Evolutionary conservation across 2,797 vertebrate species (phyloP).

Genomic region (Hoplostethus atlanticus): DNA sequence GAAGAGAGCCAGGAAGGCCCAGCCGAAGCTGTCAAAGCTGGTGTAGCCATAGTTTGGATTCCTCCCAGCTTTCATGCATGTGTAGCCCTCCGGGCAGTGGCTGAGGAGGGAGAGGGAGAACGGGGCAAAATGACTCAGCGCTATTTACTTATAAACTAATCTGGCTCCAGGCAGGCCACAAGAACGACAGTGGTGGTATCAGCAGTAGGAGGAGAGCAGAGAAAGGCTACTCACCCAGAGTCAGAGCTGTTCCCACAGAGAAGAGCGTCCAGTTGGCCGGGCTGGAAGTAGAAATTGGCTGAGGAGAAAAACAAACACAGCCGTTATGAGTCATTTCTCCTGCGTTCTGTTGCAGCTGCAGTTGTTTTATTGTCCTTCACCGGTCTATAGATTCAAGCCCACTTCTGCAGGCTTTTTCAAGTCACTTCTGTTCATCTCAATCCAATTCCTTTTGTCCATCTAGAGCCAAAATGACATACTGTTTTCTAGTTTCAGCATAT

Average conservation of each 20-base stretch:
- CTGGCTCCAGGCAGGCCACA: conserved; percentile 38
- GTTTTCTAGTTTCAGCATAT: conserved; percentile 60
- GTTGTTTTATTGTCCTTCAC: conserved; percentile 28
- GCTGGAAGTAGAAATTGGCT: conserved; percentile 96
- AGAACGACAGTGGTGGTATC: conserved; percentile 39
- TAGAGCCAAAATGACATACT: conserved; percentile 56
- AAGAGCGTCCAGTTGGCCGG: conserved; percentile 92
- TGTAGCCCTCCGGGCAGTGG: conserved; percentile 96
- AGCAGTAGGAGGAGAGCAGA: conserved; percentile 12
- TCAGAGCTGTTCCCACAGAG: conserved; percentile 99
- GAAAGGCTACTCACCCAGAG: conserved; percentile 90
- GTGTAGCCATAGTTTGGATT: conserved; percentile 99
- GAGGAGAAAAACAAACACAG: conserved; percentile 48
- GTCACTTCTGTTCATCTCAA: conserved; percentile 20
- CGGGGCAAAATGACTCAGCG: conserved; percentile 56
- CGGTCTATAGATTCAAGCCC: conserved; percentile 4
- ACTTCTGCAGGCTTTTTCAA: conserved; percentile 18
- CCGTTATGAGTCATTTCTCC: conserved; percentile 36
- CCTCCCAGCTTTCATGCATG: conserved; percentile 97
- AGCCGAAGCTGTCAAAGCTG: conserved; percentile 99
- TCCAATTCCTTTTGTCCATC: conserved; percentile 26
- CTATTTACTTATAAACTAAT: conserved; percentile 47
- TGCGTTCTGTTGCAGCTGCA: conserved; percentile 23
- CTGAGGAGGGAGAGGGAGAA: conserved; percentile 74
- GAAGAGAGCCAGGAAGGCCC: conserved; percentile 98